Evolutionary conservation across 2,113 vertebrate genomes (phyloP).

Genomic region (Micromys minutus): DNA sequence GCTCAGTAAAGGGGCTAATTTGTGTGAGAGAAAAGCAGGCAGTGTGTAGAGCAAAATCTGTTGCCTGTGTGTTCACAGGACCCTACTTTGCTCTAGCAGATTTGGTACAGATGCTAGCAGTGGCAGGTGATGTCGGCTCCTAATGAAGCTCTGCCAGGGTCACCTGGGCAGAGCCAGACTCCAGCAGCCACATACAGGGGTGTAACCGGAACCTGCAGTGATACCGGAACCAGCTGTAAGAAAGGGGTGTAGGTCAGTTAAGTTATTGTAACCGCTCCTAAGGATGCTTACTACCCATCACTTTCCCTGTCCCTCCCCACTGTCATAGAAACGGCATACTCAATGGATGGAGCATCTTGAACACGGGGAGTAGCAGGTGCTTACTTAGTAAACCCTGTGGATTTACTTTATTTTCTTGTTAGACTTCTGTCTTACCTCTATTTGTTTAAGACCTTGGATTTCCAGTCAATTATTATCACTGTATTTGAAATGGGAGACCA

Average conservation of each 20-base stretch:
- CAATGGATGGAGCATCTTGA: not conserved
- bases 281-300: not conserved
- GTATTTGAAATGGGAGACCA: not conserved
- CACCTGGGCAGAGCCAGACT: not conserved
- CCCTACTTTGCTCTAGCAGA: not conserved
- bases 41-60: not conserved
- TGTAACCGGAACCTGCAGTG: not conserved
- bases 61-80: not conserved
- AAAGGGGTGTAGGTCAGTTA: slow-evolving; percentile 57
- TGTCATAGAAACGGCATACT: not conserved
- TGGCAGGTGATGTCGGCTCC: not conserved
- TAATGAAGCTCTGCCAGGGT: not conserved
- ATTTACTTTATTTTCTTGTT: not conserved
- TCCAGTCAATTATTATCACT: not conserved
- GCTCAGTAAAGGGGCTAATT: not conserved
- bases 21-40: not conserved
- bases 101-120: not conserved
- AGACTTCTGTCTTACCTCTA: not conserved
- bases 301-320: not conserved
- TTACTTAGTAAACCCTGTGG: not conserved
- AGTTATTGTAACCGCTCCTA: slow-evolving; percentile 61
- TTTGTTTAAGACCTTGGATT: not conserved
- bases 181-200: slow-evolving; percentile 11
- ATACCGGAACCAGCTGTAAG: not conserved
- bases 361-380: not conserved